Percentiles rank a stretch among this genome's conserved stretches.
Conservation (phyloP, 2,113 vertebrate genomes). For the Craseonycteris thonglongyai region DNA sequence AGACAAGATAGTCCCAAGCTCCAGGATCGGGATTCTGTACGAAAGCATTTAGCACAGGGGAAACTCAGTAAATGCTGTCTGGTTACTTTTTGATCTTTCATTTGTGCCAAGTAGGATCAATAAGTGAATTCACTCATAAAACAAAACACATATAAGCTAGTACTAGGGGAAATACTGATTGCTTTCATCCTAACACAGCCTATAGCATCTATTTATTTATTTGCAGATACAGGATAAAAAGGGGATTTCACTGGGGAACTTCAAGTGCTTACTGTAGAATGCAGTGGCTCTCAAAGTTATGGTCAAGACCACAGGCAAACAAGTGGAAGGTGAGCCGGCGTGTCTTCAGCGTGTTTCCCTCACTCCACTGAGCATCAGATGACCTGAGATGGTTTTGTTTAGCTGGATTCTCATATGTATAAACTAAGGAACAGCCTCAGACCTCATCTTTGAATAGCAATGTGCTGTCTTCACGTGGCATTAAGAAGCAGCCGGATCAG, state of each 20-base stretch:
- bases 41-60: not conserved
- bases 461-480: not conserved
- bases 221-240: not conserved
- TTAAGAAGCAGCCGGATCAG: not conserved
- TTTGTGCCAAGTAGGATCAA: not conserved
- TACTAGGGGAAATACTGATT: not conserved
- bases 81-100: not conserved
- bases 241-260: not conserved
- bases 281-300: not conserved
- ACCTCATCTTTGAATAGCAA: not conserved
- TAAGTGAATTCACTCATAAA: not conserved
- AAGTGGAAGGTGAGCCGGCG: accelerated
- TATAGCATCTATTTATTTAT: accelerated
- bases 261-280: too few species aligned
- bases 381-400: not conserved
- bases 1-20: too few species aligned
- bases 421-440: not conserved
- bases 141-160: not conserved
- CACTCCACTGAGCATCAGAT: accelerated
- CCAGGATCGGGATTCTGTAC: accelerated
- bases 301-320: not conserved
- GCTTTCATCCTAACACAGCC: not conserved
- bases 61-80: accelerated
- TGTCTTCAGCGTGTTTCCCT: not conserved
- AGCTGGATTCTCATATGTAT: not conserved